Percentiles rank a stretch among this genome's conserved stretches.
phyloP scores from a whole-genome alignment of 2,888 invertebrate genomes.

The Allolobophora icterica region DNA sequence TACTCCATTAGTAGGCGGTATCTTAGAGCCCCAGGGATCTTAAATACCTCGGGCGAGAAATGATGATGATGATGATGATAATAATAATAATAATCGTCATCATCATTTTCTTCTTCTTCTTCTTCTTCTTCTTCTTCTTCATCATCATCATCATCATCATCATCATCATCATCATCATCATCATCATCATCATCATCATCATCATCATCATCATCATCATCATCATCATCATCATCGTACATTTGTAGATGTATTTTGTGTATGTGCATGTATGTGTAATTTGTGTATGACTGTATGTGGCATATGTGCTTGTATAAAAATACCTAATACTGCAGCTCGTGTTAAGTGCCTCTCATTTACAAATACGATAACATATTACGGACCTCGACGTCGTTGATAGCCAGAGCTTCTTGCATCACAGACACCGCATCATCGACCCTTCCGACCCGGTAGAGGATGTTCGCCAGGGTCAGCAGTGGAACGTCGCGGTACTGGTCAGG shows the following conservation, averaged over 20 bases:
- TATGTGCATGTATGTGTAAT: neutral
- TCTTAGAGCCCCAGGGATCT: too few species aligned
- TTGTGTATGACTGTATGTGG: too few species aligned
- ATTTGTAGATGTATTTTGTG: too few species aligned
- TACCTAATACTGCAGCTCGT: neutral
- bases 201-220: neutral
- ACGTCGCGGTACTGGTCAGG: conserved; percentile 73
- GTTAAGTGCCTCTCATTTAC: neutral
- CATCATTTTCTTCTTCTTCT: neutral
- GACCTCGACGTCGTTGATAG: conserved; percentile 73
- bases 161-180: conserved; percentile 28
- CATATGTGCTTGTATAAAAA: neutral
- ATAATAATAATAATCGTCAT: neutral
- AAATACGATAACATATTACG: neutral
- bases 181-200: conserved; percentile 22
- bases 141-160: neutral
- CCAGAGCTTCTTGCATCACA: conserved; percentile 72
- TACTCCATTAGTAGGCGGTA: too few species aligned
- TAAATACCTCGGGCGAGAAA: too few species aligned
- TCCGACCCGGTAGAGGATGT: conserved; percentile 71
- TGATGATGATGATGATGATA: too few species aligned
- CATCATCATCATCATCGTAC: neutral
- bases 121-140: too few species aligned
- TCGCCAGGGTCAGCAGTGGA: conserved; percentile 75
- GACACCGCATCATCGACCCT: conserved; percentile 73